phyloP scores from a whole-genome alignment of 2,888 invertebrate species.

The Peribatodes rhomboidaria region DNA sequence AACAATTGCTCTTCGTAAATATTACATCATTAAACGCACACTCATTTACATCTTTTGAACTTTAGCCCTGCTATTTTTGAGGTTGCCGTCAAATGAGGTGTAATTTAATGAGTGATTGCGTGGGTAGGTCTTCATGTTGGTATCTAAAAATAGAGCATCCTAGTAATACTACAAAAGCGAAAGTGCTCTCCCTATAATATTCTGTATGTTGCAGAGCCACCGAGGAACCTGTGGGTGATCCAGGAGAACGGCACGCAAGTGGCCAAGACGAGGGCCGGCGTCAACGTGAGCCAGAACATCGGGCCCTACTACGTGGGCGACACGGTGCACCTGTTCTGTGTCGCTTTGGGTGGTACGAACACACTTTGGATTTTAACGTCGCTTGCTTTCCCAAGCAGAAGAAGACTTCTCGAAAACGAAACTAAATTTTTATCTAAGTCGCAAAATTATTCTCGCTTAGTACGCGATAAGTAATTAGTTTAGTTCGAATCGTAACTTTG shows the following conservation, averaged over 20 bases:
- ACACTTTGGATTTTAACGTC: neutral
- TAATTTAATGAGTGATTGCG: constrained; percentile 1
- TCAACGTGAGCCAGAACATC: constrained; percentile 80
- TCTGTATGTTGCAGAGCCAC: constrained; percentile 90
- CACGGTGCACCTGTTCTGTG: constrained; percentile 93
- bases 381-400: no score
- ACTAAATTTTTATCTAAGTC: no score
- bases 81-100: constrained; percentile 9
- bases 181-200: no score
- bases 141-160: neutral
- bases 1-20: constrained; percentile 77
- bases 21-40: constrained; percentile 66
- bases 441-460: no score
- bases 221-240: constrained; percentile 92
- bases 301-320: constrained; percentile 95
- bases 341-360: constrained; percentile 92
- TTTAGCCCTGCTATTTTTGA: constrained; percentile 32
- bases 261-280: constrained; percentile 88
- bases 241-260: constrained; percentile 92
- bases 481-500: no score
- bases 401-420: no score
- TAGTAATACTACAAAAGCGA: no score
- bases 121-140: neutral
- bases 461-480: no score
- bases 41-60: constrained; percentile 46